A percentile compares a stretch with the other conserved stretches of the same genome.
These are phyloP conservation scores for Peromyscus californicus DNA, from an alignment of 2,113 vertebrate genomes.

Conservation along the genomic window DNA sequence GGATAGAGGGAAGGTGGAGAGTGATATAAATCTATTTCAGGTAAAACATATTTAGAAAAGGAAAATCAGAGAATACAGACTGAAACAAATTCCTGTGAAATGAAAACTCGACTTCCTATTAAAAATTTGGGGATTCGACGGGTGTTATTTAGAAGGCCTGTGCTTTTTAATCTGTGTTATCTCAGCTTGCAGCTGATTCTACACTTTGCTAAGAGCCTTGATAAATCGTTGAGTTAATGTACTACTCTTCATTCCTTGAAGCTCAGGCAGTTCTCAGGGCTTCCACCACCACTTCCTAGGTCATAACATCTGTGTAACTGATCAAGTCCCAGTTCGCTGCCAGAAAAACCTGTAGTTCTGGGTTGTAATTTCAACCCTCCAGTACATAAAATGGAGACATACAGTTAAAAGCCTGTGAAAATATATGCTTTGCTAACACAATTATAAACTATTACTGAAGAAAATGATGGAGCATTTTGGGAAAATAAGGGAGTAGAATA, in stretches of 20 bases:
- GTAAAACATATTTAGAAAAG: neutral
- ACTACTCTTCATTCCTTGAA: neutral
- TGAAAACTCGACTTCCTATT: neutral
- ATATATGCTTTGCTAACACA: neutral
- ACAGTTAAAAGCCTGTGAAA: neutral
- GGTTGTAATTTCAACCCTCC: conserved; percentile 16
- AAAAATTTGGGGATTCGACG: neutral
- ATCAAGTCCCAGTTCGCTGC: neutral
- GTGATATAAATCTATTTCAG: neutral
- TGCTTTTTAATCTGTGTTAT: neutral
- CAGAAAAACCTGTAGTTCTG: conserved; percentile 6
- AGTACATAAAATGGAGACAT: neutral
- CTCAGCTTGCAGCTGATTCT: neutral
- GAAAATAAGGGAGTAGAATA: neutral
- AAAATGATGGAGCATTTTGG: neutral
- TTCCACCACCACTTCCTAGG: neutral
- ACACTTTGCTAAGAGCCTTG: neutral
- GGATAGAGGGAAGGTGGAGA: neutral
- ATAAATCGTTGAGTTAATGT: conserved; percentile 40
- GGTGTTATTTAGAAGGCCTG: neutral
- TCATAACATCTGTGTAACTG: neutral
- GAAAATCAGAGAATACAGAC: neutral
- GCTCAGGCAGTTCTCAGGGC: neutral
- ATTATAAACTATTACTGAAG: neutral
- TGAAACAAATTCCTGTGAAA: neutral